Evolutionary conservation across 2,113 vertebrate species (phyloP).

Genomic region (Smithornis capensis): DNA sequence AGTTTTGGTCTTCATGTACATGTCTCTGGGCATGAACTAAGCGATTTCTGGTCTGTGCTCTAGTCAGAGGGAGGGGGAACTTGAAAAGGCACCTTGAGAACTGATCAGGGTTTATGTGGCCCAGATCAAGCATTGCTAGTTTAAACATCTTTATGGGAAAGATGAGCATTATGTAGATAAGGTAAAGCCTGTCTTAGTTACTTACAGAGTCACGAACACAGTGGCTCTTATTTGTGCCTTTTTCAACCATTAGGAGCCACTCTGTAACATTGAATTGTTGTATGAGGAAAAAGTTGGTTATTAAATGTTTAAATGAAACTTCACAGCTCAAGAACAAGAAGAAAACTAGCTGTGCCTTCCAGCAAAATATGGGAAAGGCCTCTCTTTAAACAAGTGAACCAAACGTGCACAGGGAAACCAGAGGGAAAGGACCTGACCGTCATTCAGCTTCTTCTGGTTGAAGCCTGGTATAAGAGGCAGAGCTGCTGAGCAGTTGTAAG

Average conservation of each 20-base stretch:
- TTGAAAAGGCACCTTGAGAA: background rate
- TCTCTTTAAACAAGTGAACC: background rate
- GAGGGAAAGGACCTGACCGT: background rate
- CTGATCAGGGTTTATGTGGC: background rate
- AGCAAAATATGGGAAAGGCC: background rate
- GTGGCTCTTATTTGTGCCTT: background rate
- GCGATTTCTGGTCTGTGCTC: background rate
- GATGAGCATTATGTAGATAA: background rate
- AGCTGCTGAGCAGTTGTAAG: background rate
- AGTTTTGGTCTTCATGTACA: background rate
- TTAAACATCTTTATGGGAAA: background rate
- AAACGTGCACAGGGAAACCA: background rate
- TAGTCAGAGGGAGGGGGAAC: background rate
- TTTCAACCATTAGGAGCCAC: background rate
- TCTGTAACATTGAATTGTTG: background rate
- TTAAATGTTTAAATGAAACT: background rate
- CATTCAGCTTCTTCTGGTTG: background rate
- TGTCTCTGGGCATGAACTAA: background rate
- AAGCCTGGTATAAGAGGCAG: background rate
- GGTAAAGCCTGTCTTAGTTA: background rate
- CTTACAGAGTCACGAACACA: background rate
- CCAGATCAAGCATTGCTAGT: background rate
- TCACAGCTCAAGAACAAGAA: background rate
- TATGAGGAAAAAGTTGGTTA: background rate
- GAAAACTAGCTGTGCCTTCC: fast-evolving